phyloP scores from a whole-genome alignment of 2,797 vertebrate genomes.

The Gastrophryne carolinensis region DNA sequence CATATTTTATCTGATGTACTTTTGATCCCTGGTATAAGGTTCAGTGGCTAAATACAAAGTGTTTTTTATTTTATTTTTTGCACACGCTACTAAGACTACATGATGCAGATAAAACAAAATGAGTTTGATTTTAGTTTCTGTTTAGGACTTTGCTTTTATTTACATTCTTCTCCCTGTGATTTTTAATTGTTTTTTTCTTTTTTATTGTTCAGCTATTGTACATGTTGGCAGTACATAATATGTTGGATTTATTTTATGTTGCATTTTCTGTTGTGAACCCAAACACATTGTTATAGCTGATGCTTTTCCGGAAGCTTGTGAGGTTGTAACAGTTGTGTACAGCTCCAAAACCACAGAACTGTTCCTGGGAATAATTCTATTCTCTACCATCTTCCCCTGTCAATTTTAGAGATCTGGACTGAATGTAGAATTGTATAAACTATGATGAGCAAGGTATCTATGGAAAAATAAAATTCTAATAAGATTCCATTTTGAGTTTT shows the following conservation, averaged over 20 bases:
- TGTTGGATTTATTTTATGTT: not conserved
- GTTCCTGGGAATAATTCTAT: not conserved
- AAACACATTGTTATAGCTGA: not conserved
- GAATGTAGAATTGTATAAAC: constrained; percentile 40
- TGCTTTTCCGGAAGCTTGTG: constrained; percentile 11
- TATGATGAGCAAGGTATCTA: constrained; percentile 43
- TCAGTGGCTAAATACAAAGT: not conserved
- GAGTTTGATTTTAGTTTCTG: not conserved
- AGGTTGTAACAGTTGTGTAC: not conserved
- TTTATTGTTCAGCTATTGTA: constrained; percentile 12
- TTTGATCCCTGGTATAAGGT: not conserved
- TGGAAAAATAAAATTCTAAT: constrained; percentile 30
- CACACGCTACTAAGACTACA: not conserved
- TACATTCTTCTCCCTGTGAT: not conserved
- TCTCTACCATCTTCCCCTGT: constrained; percentile 27
- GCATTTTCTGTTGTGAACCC: not conserved
- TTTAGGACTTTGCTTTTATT: not conserved
- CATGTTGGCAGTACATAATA: not conserved
- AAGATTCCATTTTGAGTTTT: no score
- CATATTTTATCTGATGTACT: not conserved
- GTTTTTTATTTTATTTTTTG: not conserved
- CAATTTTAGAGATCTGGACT: constrained; percentile 34
- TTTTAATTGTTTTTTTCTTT: constrained; percentile 18
- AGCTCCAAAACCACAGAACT: constrained; percentile 5
- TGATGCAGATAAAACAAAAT: not conserved